Evolutionary conservation across 2,113 vertebrate species (phyloP), one percentile per base, ranked within the genome.

Genomic region (Capreolus pygargus): DNA sequence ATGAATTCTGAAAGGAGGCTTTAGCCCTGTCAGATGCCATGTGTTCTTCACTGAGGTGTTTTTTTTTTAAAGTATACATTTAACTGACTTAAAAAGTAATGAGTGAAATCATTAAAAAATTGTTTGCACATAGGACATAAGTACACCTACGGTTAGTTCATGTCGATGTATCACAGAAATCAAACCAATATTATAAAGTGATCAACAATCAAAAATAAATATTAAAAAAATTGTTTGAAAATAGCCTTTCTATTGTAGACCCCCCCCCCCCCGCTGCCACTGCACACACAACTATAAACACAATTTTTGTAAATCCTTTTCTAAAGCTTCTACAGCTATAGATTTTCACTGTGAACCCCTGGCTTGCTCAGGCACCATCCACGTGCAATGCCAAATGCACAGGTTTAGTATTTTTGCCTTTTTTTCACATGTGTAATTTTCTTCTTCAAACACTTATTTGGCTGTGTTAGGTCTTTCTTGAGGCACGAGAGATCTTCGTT

Each of bases 311-410:
- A 43, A 76, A 43, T 43, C 23, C 39, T 76, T 43, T 43, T 2
- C 70, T 74, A 39, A 43, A 43, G 39, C 39, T 76, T 99, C 99
- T 98, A 99, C 99, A 99, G 99, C 99, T 99, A 99, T 99, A 99
- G 98, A 99, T 99, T 99, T 99, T 99, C 99, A 99, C 99, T 99
- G 99, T 99, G 98, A 98, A 98, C 98, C 98, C 98, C 98, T 99
- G 99, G 99, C 99, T 99, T 99, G 99, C 99, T 99, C 99, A 99
- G 99, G 99, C 99, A 99, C 99, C 99, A 98, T 99, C 99, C 99
- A 99, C 99, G 99, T 99, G 99, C 99, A 99, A 99, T 99, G 99
- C 99, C 99, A 99, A 99, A 99, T 98, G 99, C 99, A 99, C 99
- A 99, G 99, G 98, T 98, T 98, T 99, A 99, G 99, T 99, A 98